Evolutionary conservation across 2,113 vertebrate genomes (phyloP), one percentile per base, ranked within the genome.

Genomic region (Leucopternis melanops): DNA sequence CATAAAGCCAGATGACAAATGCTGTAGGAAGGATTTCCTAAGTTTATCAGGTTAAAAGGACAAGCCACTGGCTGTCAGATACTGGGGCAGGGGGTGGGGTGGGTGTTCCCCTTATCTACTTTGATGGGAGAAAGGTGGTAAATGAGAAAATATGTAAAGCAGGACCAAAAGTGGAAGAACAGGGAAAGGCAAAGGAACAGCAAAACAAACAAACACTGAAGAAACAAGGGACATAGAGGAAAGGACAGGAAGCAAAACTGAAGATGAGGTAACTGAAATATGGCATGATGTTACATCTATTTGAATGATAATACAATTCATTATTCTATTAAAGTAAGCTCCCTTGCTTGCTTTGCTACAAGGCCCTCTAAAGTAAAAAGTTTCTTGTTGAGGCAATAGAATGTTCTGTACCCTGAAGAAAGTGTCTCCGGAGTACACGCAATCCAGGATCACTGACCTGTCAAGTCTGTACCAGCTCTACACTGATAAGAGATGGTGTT

Each of bases 351-450:
- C 16, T 79, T 34, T 72, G 16, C 17, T 71, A 21, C 8, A 44
- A 19, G 26, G 21, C 55, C 38, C 16, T 71, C 38, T 40, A 31
- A 67, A 92, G 20, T 29, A 63, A 84, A 80, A 81, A 29, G 15
- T 45, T n/a, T 81, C 78, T 42, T 52, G 6, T 29, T 81, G 13
- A 4, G 2, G 34, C 16, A 87, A 55, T 13, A 80, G 59, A 74
- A 85, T 44, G 25, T 50, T 63, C 57, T 67, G 18, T 40, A 50
- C 44, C 9, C 36, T 75, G 12, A 69, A 74, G 13, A 90, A 79
- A 92, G 8, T 0, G 2, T 52, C 73, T 45, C 50, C 4, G 2
- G 44, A 70, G 10, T 16, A 58, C 55, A 54, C 0, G 0, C 23
- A 40, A 8, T 57, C 17, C 25, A 59, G 32, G 22, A 52, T 84